A percentile compares a stretch with the other conserved stretches of the same genome.
These are phyloP conservation scores for Ispidina lecontei DNA, from an alignment of 2,797 vertebrate species.

Conservation along the genomic window DNA sequence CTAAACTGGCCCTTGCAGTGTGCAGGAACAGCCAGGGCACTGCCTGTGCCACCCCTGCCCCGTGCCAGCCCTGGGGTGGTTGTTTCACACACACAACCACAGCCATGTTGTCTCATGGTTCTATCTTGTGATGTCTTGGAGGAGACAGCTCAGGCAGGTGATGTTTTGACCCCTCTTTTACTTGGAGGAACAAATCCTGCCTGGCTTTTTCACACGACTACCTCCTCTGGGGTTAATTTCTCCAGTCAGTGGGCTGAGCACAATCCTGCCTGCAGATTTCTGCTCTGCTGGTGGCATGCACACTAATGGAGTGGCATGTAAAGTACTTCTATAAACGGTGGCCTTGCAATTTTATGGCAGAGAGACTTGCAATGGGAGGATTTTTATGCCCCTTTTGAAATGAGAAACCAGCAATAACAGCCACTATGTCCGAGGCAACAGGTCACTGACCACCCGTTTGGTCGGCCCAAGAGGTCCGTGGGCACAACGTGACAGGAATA, in stretches of 20 bases:
- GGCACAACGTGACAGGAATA: neutral
- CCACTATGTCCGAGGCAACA: neutral
- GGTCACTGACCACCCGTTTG: neutral
- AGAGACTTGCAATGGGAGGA: neutral
- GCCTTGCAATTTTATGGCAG: conserved; percentile 15
- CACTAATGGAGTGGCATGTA: neutral
- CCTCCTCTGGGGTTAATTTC: neutral
- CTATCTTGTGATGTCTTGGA: neutral
- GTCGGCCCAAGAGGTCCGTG: neutral
- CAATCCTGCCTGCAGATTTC: neutral
- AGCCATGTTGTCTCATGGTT: neutral
- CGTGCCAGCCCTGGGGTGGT: neutral
- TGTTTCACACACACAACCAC: neutral
- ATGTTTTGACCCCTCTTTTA: neutral
- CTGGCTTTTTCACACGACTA: neutral
- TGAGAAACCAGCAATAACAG: conserved; percentile 15
- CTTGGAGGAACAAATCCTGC: neutral
- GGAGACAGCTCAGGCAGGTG: neutral
- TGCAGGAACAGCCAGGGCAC: neutral
- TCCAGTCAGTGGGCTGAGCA: neutral
- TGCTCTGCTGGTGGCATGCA: neutral
- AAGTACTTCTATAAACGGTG: conserved; percentile 5
- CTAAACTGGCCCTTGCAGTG: neutral
- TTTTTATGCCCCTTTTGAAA: conserved; percentile 36
- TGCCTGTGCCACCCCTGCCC: neutral